Base-by-base conservation (phyloP, 2,113 vertebrate genomes). In the Cyprinus carpio region DNA sequence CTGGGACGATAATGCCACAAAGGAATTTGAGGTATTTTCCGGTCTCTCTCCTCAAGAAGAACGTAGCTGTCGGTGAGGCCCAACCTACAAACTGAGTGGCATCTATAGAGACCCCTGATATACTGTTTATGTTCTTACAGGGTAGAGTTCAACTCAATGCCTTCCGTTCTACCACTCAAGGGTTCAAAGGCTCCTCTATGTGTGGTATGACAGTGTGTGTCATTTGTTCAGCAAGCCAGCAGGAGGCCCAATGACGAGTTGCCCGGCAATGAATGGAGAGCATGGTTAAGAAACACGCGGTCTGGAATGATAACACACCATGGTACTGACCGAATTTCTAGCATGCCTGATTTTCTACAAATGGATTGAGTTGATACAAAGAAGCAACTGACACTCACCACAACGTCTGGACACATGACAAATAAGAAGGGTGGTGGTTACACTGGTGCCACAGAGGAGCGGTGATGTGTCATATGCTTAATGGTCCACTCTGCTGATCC, bases 21-120 rank as follows among this genome's bases (percentile, higher is more conserved):
- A 91, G 91, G 94, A 94, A 94, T 95, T 87, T 86, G 82, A 92
- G 90, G 87, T 89, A 93, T 94, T 93, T 93, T 91, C 88, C 72
- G 31, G 88, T 87, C 89, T 46, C 77, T 76, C 79, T 83, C 40
- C 69, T 82, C 67, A 58, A 46, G 78, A 2, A 12, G 72, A 71
- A 34, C 40, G 23, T 60, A 51, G 34, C 84, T 56, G 75, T 77
- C 67, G 12, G 27, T 82, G 40, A 81, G 49, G 74, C 54, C 11
- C 10, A 49, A 43, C 23, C 51, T 64, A 20, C 29, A 49, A 56
- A 43, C 37, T 87, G 85, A 85, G 78, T 60, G 72, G 75, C 58
- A 77, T 85, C 49, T 67, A 65, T 84, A 65, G 92, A 91, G 92
- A 92, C 79, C 83, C 87, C 81, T 90, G 91, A 87, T 81, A 92